These are phyloP conservation scores for Drosophila serrata DNA, from an alignment of 1,140 invertebrate species.

Conservation along the genomic window DNA sequence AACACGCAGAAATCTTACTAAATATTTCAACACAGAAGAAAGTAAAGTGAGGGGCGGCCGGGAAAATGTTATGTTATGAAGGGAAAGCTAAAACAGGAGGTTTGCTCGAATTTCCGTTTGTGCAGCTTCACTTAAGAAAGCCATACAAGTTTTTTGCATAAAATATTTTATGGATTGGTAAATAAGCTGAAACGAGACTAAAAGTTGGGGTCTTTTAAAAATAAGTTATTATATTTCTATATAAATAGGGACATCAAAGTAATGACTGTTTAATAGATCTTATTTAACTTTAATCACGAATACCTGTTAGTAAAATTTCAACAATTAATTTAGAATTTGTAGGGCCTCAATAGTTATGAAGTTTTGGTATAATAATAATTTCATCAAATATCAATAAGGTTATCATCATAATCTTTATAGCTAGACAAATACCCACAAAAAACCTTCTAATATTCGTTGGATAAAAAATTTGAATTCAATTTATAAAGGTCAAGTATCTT, in stretches of 20 bases:
- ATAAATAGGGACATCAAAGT: neutral
- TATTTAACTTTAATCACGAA: too few relatives aligned
- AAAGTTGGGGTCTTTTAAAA: neutral
- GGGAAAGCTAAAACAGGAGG: too few relatives aligned
- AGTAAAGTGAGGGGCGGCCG: conserved; percentile 21
- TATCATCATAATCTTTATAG: too few relatives aligned
- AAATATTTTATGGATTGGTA: conserved; percentile 13
- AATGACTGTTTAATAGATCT: neutral
- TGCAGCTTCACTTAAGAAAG: conserved; percentile 23
- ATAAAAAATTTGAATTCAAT: neutral
- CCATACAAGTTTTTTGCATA: conserved; percentile 50
- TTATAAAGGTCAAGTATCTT: conserved; percentile 4
- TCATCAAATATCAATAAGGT: too few relatives aligned
- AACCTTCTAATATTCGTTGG: neutral
- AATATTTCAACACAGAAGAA: conserved; percentile 68
- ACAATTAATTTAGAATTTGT: neutral
- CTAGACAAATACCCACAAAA: neutral
- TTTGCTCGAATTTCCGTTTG: neutral
- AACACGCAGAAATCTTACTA: conserved; percentile 72
- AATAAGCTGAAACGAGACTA: neutral
- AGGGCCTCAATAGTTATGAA: too few relatives aligned
- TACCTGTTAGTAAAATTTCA: too few relatives aligned
- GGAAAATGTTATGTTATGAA: neutral
- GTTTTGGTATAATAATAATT: too few relatives aligned
- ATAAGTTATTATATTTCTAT: too few relatives aligned